Evolutionary conservation across 2,113 vertebrate species (phyloP), one percentile per base, ranked within the genome.

Genomic region (Hippopotamus amphibius): DNA sequence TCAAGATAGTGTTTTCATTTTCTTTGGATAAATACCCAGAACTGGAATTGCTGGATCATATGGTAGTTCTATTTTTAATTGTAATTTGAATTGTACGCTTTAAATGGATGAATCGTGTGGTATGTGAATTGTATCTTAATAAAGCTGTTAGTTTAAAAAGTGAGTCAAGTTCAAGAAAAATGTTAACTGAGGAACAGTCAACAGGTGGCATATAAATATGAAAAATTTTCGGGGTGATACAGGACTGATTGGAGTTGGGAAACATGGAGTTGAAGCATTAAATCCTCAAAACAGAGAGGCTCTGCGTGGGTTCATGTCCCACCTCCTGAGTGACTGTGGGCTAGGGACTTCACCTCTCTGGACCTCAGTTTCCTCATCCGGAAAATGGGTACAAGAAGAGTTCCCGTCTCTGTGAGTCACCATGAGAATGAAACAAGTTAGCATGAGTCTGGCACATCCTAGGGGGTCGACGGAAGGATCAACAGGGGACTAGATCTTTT

Each of bases 141-240:
- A 57, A 48, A 87, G 48, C n/a, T 79, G 10, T 65, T 72, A 50
- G 22, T 88, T 88, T 43, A 5, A 33, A 90, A 83, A 55, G n/a
- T 76, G 77, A 77, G 61, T 91, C 37, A n/a, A 88, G 30, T 77
- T 83, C 77, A 91, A 91, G 69, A 71, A 77, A 87, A 77, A 66
- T 1, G 4, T 66, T 65, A 50, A 65, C 69, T 28, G 65, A 68
- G 41, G 30, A 88, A n/a, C 30, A 43, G 33, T 37, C 63, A 28
- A 28, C 48, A 57, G 28, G 28, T 28, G 55, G n/a, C 17, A 9
- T 5, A 17, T 3, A 41, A 66, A 61, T 5, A 85, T 7, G 55
- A 74, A 79, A 89, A 76, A 2, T 15, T 37, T 61, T 76, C 92
- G 24, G 66, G 80, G 28, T 22, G 17, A 57, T 16, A 33, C 2